Evolutionary conservation across 2,113 vertebrate genomes (phyloP), one percentile per base, ranked within the genome.

Genomic region (Choloepus hoffmanni): DNA sequence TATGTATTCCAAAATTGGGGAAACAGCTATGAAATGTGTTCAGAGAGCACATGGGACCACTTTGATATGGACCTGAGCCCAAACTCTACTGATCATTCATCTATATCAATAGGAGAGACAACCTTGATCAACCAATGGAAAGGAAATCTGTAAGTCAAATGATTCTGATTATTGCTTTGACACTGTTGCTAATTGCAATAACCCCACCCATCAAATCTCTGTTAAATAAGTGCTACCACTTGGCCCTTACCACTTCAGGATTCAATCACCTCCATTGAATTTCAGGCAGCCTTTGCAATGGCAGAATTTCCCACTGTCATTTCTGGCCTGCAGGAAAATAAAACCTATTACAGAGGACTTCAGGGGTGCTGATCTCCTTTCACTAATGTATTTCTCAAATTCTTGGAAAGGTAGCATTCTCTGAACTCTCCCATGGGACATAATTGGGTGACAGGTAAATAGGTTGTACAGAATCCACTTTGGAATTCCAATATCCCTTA

Each of bases 1-100:
- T 70, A 50, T 30, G 13, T 26, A 65, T 65, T 83, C 19, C 73
- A 78, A 72, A 90, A 73, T 48, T 90, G 55, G 43, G n/a, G 74
- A 93, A 92, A 90, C 63, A 74, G 28, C 48, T 58, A 33, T 50
- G 48, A 87, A 74, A 24, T 87, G 16, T 89, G 18, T 93, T 45
- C 24, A 48, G 58, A 9, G 36, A 65, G 33, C 65, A 58, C 36
- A 28, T 48, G 55, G 13, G 6, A 5, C 62, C 1, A 4, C 40
- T 67, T 43, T 76, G 40, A 74, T 76, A 48, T 30, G 45, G 36
- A 36, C 30, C 74, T 67, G 33, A 58, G 40, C 79, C 55, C 73
- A 84, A 89, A 85, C 16, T 89, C 40, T 5, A 55, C 7, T 81
- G 5, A 8, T 19, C 43, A 53, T 63, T 86, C 43, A 40, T 48